These are phyloP conservation scores for Abrostola tripartita DNA, from an alignment of 2,888 invertebrate species.

Conservation along the genomic window DNA sequence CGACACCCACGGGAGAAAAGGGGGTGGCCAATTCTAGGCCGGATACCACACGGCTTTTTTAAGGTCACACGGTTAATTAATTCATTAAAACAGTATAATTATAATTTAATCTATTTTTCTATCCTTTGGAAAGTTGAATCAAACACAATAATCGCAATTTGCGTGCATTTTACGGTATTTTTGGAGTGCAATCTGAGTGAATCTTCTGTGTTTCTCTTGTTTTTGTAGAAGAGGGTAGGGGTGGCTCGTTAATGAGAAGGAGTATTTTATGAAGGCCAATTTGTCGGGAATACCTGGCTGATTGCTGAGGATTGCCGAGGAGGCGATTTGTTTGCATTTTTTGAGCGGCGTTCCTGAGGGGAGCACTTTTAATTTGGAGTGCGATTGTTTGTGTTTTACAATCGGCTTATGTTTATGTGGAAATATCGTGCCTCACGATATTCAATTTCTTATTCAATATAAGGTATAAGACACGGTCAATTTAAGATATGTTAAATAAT, in stretches of 20 bases:
- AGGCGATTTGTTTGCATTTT: constrained; percentile 71
- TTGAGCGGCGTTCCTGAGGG: constrained; percentile 56
- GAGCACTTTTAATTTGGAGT: constrained; percentile 50
- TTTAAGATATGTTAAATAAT: no score
- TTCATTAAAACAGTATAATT: no score
- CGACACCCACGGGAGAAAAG: no score
- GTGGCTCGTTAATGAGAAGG: constrained; percentile 80
- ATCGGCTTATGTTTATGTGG: constrained; percentile 19
- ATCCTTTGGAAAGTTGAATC: no score
- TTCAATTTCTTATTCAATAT: neutral
- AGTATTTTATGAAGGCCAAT: constrained; percentile 86
- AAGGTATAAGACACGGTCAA: no score
- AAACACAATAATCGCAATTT: neutral
- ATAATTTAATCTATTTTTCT: no score
- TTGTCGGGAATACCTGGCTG: constrained; percentile 84
- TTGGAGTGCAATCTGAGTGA: no score
- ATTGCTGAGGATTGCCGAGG: constrained; percentile 65
- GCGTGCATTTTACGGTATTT: neutral
- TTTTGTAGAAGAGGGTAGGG: constrained; percentile 25
- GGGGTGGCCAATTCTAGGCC: no score
- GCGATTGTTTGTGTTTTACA: constrained; percentile 32
- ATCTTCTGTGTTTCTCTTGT: neutral
- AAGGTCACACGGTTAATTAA: no score
- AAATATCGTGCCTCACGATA: constrained; percentile 1
- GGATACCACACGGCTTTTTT: no score